Evolutionary conservation across 2,888 invertebrate genomes (phyloP), one percentile per base, ranked within the genome.

Genomic region (Xanthia icteritia): DNA sequence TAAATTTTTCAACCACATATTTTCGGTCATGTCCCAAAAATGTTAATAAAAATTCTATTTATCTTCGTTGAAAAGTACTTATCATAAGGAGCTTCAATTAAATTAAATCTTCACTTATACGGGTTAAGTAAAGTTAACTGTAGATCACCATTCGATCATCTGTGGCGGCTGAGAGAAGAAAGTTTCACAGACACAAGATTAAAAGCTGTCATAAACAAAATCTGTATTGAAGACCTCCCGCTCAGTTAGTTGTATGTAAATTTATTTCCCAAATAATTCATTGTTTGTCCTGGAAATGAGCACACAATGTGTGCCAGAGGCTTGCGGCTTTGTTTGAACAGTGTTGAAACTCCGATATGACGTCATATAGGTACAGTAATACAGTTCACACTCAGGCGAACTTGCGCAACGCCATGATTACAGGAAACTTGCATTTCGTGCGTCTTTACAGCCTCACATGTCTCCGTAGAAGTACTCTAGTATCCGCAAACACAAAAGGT

Each of bases 211-310:
- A 79, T 85, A 82, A 86, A 84, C 81, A 77, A 67, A 85, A 84
- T 86, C 68, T 79, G 76, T 85, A 78, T 81, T 85, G 77, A 83
- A 82, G 86, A 89, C 85, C 88, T 81, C 86, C 81, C 86, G 84
- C 82, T 86, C 70, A 70, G 85, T 76, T 81, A 83, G 84, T 88
- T 85, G 82, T 88, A 89, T 89, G 88, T 88, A 89, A 90, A 86
- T 87, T 86, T 87, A 90, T 91, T 88, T 88, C 88, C 89, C 87
- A 90, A 92, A 91, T 91, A 86, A 90, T 89, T 89, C 90, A 91
- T 92, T 92, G 92, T 93, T 93, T 93, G 92, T 90, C 90, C 90
- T 92, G 88, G 89, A 93, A 95, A 94, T 94, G 95, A 92, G 96
- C 92, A 90, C 94, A 93, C 91, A 91, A 90, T 90, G 89, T 91